Base-by-base conservation (phyloP, 2,888 invertebrate species). In the Drosophila formosana region DNA sequence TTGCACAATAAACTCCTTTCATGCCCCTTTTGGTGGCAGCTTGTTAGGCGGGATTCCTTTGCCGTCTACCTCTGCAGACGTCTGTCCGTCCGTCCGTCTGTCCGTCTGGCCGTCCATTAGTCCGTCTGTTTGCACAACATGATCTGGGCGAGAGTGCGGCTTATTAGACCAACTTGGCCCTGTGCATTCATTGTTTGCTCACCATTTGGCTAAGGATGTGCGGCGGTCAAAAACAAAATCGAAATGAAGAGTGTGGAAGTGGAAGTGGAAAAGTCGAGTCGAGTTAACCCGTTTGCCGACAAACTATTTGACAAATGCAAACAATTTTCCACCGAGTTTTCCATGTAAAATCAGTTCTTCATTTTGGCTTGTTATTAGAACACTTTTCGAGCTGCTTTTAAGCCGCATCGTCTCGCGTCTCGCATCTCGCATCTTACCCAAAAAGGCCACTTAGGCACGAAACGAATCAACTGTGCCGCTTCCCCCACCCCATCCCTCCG, bases 1-100 rank as follows among this genome's bases (percentile, higher is more conserved):
- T 66, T 75, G 84, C 84, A 85, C 89, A 89, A 86, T 87, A 82
- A 82, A 89, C 89, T 86, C 87, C 89, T 89, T 86, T 89, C 85
- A 86, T 85, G 69, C 80, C 75, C 70, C 68, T 56, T 73, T 61
- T 73, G 67, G 73, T 68, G 63, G 58, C 78, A 64, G 75, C 84
- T 85, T 88, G 87, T 85, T 85, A 85, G 81, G 66, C 88, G 80
- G 77, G 77, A 74, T 67, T 67, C 82, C 85, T 82, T 82, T 78
- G 56, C 56, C 30, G 66, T 41, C 83, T 86, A 18, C 18, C 18
- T 18, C 18, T 18, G 18, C 18, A 18, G 18, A 18, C 18, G 18
- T 18, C 18, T 18, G 86, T 26, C 41, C 43, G 47, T 50, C 65
- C 79, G 71, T 77, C 32, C 8, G n/a, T 37, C 45, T 11, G 43